Evolutionary conservation across 2,113 vertebrate species (phyloP), one percentile per base, ranked within the genome.

Genomic region (Alouatta palliata): DNA sequence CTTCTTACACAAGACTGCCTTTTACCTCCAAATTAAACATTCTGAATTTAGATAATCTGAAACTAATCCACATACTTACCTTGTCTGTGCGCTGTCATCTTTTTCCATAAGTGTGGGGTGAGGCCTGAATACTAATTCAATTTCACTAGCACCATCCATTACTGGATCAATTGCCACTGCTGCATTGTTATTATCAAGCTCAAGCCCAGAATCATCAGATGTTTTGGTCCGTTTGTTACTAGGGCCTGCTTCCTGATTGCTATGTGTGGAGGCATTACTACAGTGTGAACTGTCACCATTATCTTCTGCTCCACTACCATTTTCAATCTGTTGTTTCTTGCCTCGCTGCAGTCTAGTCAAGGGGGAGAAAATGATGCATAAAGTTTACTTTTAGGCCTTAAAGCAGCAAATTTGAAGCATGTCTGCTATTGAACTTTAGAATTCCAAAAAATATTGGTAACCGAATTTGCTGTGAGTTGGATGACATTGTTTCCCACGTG

Each of bases 211-310:
- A 98, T 99, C 99, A 43, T 99, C 99, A 0, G 99, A 99, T 0
- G 99, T 99, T 98, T 99, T 99, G 98, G 99, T 99, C 96, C 99
- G 99, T 98, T 99, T 99, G 95, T 99, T 99, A 98, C 99, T 99
- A 0, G 99, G 99, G 49, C 99, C 99, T 0, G 99, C 99, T 94
- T 99, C 99, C 98, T 99, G 99, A 87, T 99, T 99, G 98, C 99
- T 99, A 94, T 99, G 99, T 7, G 99, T 99, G 0, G 99, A 99
- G 1, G 99, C 99, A 3, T 99, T 99, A 98, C 99, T 99, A 87
- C 99, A 99, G 98, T 99, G 99, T 2, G 99, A 99, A 77, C 99
- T 99, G 98, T 99, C 99, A 2, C 99, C 99, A 0, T 99, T 99
- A 94, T 99, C 99, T 96, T 99, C 99, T 1, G 99, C 99, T 47